These are phyloP conservation scores for Drosophila aldrichi DNA, from an alignment of 2,888 invertebrate species.

Conservation along the genomic window DNA sequence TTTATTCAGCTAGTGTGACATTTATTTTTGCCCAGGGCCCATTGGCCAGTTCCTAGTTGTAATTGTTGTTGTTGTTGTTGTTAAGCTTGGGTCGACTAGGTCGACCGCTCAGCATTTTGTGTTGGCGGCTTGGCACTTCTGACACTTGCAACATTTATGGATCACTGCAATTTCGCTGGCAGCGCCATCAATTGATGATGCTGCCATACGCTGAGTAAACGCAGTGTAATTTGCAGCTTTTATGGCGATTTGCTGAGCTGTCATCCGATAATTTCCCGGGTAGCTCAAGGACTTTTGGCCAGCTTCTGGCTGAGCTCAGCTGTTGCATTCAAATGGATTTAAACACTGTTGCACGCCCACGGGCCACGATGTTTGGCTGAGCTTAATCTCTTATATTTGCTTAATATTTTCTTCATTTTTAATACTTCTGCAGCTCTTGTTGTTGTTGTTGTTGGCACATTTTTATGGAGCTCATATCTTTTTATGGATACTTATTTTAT, in stretches of 20 bases:
- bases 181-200: constrained; percentile 35
- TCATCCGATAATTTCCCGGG: constrained; percentile 48
- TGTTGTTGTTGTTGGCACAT: constrained; percentile 41
- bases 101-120: constrained; percentile 63
- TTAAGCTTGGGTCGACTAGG: constrained; percentile 37
- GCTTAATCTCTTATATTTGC: constrained; percentile 7
- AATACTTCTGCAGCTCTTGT: too few species aligned
- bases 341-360: constrained; percentile 53
- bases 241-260: constrained; percentile 44
- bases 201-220: constrained; percentile 40
- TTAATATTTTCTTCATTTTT: constrained; percentile 7
- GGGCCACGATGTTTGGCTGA: constrained; percentile 25
- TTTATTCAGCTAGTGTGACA: constrained; percentile 78
- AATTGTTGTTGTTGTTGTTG: constrained; percentile 13
- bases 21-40: constrained; percentile 65
- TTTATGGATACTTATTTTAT: constrained; percentile 72
- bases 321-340: constrained; percentile 55
- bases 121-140: constrained; percentile 77
- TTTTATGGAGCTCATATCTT: constrained; percentile 69
- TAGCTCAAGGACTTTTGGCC: background rate
- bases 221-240: constrained; percentile 49
- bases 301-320: constrained; percentile 37
- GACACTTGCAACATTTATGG: constrained; percentile 82
- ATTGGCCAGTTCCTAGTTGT: background rate
- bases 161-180: constrained; percentile 68